These are phyloP conservation scores for Zaprionus lineosus DNA, from an alignment of 2,888 invertebrate genomes.

Conservation along the genomic window DNA sequence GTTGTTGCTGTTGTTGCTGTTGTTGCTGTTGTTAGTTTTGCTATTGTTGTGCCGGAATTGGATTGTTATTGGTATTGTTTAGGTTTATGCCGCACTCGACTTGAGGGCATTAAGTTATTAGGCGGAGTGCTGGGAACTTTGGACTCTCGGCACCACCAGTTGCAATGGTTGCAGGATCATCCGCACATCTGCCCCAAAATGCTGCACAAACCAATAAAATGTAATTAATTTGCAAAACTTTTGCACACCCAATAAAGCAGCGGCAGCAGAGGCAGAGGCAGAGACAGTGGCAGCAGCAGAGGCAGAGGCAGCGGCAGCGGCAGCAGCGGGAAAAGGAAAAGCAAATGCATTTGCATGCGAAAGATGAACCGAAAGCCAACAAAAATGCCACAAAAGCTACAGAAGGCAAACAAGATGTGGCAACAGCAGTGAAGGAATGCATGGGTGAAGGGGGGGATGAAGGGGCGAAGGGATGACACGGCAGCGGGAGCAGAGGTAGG, in stretches of 20 bases:
- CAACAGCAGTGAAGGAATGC: not conserved
- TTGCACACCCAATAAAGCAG: constrained; percentile 64
- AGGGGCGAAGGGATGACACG: no score
- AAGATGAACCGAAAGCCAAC: constrained; percentile 49
- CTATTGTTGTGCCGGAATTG: constrained; percentile 27
- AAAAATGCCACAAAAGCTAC: constrained; percentile 40
- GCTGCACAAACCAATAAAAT: constrained; percentile 68
- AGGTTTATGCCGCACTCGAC: no score
- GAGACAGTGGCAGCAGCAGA: constrained; percentile 1
- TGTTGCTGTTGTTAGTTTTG: constrained; percentile 10
- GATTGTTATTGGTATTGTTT: constrained; percentile 46
- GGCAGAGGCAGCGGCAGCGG: not conserved
- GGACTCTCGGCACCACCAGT: constrained; percentile 19
- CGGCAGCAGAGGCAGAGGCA: constrained; percentile 20
- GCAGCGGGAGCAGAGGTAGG: not conserved
- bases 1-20: not conserved
- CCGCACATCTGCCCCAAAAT: constrained; percentile 6
- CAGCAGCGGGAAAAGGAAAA: not conserved
- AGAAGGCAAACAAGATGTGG: constrained; percentile 35
- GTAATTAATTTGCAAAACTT: constrained; percentile 73
- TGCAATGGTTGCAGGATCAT: constrained; percentile 5
- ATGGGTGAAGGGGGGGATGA: no score
- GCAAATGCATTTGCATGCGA: constrained; percentile 61
- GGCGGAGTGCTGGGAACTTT: constrained; percentile 42
- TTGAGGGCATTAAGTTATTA: constrained; percentile 46